Evolutionary conservation across 2,113 vertebrate species (phyloP).

Genomic region (Tichodroma muraria): DNA sequence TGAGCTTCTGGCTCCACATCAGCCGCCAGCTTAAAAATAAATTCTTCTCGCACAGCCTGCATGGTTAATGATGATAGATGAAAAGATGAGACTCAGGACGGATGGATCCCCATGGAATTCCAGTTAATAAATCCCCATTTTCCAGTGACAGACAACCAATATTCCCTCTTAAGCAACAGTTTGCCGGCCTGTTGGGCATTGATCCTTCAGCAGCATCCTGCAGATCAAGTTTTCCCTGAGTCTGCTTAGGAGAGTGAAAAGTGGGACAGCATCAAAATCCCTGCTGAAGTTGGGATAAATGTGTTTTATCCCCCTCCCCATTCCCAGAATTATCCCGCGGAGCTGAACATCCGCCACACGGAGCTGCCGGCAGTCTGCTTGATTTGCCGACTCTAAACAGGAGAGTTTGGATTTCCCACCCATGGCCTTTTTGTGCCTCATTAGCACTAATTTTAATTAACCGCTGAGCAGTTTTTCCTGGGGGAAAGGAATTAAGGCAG

Average conservation of each 20-base stretch:
- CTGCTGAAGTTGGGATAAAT: not conserved
- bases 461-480: not conserved
- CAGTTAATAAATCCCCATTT: not conserved
- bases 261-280: not conserved
- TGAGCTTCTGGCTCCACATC: not conserved
- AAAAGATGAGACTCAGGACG: not conserved
- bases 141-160: not conserved
- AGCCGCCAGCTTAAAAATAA: not conserved
- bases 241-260: not conserved
- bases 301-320: not conserved
- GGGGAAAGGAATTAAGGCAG: not conserved
- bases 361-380: not conserved
- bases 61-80: not conserved
- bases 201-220: not conserved
- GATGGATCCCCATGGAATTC: not conserved
- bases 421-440: conserved; percentile 4
- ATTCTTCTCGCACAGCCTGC: not conserved
- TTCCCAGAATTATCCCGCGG: not conserved
- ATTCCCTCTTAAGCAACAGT: not conserved
- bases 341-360: not conserved
- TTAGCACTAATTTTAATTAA: conserved; percentile 53
- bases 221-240: not conserved
- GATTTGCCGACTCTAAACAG: not conserved
- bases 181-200: not conserved
- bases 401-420: conserved; percentile 33